Evolutionary conservation across 2,113 vertebrate species (phyloP).

Genomic region (Crotalus tigris): DNA sequence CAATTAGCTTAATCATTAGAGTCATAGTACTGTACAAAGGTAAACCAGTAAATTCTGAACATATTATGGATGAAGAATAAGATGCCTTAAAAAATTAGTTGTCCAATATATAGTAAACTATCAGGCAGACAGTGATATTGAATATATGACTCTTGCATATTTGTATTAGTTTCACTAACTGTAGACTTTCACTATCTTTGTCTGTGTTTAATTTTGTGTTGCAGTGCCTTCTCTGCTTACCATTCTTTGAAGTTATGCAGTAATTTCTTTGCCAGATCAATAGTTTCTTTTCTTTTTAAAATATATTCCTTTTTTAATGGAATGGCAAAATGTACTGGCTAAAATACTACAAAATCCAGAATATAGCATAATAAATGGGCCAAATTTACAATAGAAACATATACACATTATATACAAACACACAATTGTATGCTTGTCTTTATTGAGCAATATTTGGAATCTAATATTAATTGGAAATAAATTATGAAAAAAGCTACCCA

Average conservation of each 20-base stretch:
- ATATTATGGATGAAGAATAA: conserved; percentile 4
- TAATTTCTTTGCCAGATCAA: background rate
- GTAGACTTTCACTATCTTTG: background rate
- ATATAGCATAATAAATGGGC: background rate
- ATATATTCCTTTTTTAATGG: background rate
- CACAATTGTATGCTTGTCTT: background rate
- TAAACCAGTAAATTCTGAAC: background rate
- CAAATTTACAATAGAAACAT: background rate
- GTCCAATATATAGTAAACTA: background rate
- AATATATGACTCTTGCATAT: conserved; percentile 5
- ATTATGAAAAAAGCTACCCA: conserved; percentile 21
- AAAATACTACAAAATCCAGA: background rate
- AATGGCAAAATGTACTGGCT: background rate
- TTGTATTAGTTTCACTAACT: background rate
- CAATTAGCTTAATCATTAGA: conserved; percentile 24
- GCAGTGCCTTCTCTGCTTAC: background rate
- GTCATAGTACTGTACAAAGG: conserved; percentile 20
- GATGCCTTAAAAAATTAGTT: conserved; percentile 7
- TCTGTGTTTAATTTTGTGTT: background rate
- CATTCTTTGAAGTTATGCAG: background rate
- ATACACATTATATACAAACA: background rate
- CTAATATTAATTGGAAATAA: conserved; percentile 15
- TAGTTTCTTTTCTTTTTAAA: background rate
- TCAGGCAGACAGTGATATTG: background rate
- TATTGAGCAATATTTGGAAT: conserved; percentile 17